These are phyloP conservation scores for Pachypeltis micranthus DNA, from an alignment of 1,140 invertebrate species.

Conservation along the genomic window DNA sequence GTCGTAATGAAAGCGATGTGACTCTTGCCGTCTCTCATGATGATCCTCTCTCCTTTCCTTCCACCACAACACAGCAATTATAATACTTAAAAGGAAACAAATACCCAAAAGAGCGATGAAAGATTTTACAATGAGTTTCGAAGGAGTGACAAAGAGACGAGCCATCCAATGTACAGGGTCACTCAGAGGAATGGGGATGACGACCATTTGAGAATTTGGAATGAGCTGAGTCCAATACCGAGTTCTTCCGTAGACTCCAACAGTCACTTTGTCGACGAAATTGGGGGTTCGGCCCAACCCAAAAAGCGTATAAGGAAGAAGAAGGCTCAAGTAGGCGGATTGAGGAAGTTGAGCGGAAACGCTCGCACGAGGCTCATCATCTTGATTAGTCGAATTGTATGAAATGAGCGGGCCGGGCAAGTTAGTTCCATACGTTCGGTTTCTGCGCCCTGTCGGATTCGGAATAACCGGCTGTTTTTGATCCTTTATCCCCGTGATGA, in stretches of 20 bases:
- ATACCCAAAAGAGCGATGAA: constrained; percentile 78
- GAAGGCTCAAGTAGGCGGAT: constrained; percentile 80
- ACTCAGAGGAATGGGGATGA: constrained; percentile 75
- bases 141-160: constrained; percentile 91
- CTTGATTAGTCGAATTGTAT: constrained; percentile 74
- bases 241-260: constrained; percentile 57
- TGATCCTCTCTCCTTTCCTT: constrained; percentile 87
- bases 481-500: constrained; percentile 71
- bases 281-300: constrained; percentile 93
- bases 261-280: constrained; percentile 82
- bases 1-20: constrained; percentile 74
- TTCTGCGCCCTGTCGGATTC: constrained; percentile 57
- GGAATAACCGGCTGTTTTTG: constrained; percentile 48
- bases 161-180: constrained; percentile 76
- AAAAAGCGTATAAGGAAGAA: constrained; percentile 88
- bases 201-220: constrained; percentile 93
- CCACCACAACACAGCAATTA: constrained; percentile 81
- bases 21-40: constrained; percentile 75
- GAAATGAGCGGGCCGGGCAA: constrained; percentile 76
- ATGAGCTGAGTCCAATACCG: constrained; percentile 86
- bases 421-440: constrained; percentile 75
- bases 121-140: constrained; percentile 83
- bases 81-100: constrained; percentile 69
- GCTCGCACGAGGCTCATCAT: constrained; percentile 58
- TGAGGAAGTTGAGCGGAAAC: constrained; percentile 81